Conservation (phyloP, 92 coral and sea anemone genomes). For the Siderastrea radians region DNA sequence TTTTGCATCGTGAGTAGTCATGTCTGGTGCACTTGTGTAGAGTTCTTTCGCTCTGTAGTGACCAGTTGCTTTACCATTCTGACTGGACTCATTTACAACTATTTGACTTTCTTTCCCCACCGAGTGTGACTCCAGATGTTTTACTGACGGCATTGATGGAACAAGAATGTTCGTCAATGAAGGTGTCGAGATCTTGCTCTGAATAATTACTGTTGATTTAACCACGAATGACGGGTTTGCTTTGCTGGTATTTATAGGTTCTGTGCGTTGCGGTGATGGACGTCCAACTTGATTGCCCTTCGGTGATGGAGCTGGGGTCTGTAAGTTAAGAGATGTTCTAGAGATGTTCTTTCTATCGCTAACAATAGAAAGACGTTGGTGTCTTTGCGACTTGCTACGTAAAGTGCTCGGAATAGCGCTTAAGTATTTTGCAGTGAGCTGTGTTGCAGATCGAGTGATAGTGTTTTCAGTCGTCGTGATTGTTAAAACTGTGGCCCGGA, state of each 20-base stretch:
- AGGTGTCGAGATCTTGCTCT: slow-evolving; percentile 9
- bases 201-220: not conserved
- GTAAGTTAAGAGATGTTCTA: not conserved
- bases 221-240: not conserved
- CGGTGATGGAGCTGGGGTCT: not conserved
- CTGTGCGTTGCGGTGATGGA: not conserved
- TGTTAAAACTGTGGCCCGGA: no score
- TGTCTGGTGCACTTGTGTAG: not conserved
- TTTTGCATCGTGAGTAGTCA: not conserved
- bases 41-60: not conserved
- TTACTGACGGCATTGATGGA: not conserved
- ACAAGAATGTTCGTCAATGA: not conserved
- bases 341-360: not conserved
- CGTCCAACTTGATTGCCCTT: not conserved
- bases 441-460: no score
- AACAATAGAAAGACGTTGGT: not conserved
- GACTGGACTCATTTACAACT: not conserved
- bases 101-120: not conserved
- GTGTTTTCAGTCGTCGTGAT: not conserved
- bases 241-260: not conserved
- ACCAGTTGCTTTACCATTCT: not conserved
- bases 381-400: not conserved
- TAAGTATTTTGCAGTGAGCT: not conserved
- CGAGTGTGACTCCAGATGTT: not conserved
- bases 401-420: no score